Conservation (phyloP, 35 echinoderm and acorn worm species). For the Acanthaster planci region DNA sequence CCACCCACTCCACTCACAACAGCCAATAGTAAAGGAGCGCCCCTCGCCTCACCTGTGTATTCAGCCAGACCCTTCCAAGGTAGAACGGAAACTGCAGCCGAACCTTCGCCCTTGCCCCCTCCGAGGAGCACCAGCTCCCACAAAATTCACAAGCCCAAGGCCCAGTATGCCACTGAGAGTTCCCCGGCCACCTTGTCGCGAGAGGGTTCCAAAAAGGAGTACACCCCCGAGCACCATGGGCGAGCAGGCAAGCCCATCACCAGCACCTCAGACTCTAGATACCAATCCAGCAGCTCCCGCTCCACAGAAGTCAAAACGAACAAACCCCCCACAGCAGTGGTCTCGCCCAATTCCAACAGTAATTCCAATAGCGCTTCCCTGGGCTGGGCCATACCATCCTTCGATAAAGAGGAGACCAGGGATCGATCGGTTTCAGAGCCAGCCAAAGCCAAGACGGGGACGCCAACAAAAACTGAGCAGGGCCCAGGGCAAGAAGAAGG, state of each 20-base stretch:
- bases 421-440: constrained; percentile 14
- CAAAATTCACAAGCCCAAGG: constrained; percentile 60
- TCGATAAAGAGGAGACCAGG: constrained; percentile 2
- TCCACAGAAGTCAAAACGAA: constrained; percentile 26
- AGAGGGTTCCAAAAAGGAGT: constrained; percentile 16
- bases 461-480: not conserved
- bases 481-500: constrained; percentile 1
- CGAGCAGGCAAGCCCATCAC: constrained; percentile 33
- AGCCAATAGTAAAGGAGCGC: constrained; percentile 34
- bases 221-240: constrained; percentile 6
- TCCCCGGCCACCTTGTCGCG: constrained; percentile 6
- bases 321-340: constrained; percentile 29
- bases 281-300: constrained; percentile 30
- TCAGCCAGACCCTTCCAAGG: constrained; percentile 64
- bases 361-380: constrained; percentile 17
- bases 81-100: constrained; percentile 9
- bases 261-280: constrained; percentile 30
- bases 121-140: not conserved
- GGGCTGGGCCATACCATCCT: constrained; percentile 3
- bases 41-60: constrained; percentile 51
- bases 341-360: constrained; percentile 17
- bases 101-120: constrained; percentile 35
- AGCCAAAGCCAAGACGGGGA: constrained; percentile 4
- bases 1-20: not conserved
- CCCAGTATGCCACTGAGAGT: constrained; percentile 44